These are phyloP conservation scores for Ailurus styani DNA, from an alignment of 2,113 vertebrate species.

Conservation along the genomic window DNA sequence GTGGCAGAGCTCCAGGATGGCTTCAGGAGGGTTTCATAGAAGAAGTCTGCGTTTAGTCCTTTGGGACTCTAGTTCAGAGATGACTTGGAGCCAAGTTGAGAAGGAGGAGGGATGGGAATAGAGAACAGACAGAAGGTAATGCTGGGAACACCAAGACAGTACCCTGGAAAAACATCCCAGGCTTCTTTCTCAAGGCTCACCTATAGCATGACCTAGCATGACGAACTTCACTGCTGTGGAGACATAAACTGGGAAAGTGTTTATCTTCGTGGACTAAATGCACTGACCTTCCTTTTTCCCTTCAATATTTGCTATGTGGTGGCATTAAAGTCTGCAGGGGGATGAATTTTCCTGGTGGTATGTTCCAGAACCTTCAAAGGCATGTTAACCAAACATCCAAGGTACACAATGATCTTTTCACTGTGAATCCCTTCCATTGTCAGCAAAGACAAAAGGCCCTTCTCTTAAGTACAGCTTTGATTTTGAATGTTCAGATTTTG, in stretches of 20 bases:
- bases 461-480: constrained; percentile 15
- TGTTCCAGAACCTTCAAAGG: constrained; percentile 36
- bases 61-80: constrained; percentile 61
- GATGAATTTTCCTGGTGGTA: neutral
- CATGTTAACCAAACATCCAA: neutral
- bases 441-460: constrained; percentile 56
- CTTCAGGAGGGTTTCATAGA: constrained; percentile 48
- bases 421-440: constrained; percentile 51
- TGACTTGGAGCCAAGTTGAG: constrained; percentile 21
- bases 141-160: constrained; percentile 36
- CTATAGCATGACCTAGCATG: neutral
- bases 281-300: neutral
- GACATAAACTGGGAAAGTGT: neutral
- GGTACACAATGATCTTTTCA: constrained; percentile 54
- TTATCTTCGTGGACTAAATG: neutral
- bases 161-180: neutral
- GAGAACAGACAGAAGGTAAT: constrained; percentile 49
- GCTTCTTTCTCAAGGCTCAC: neutral
- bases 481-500: constrained; percentile 51
- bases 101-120: constrained; percentile 40
- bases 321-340: neutral
- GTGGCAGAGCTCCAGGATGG: constrained; percentile 26
- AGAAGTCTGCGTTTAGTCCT: constrained; percentile 56
- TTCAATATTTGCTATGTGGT: neutral
- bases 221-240: neutral